A percentile compares a stretch with the other conserved stretches of the same genome.
Conservation (phyloP, 1,140 invertebrate genomes). For the Globodera ellingtonae region DNA sequence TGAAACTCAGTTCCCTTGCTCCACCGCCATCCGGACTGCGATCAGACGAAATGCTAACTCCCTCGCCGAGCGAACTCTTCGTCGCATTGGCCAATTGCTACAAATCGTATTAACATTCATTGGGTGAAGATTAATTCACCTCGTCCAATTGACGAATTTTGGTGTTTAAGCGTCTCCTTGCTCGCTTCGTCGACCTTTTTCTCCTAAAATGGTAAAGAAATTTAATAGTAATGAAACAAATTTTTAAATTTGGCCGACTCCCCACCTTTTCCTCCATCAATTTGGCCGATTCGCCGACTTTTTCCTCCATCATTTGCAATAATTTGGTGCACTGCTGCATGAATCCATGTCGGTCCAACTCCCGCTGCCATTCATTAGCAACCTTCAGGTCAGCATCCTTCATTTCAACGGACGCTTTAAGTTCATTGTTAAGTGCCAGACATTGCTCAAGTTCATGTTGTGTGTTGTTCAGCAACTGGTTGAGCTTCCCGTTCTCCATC, state of each 20-base stretch:
- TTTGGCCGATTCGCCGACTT: too few relatives aligned
- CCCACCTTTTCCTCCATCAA: constrained; percentile 32
- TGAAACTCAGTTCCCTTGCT: not conserved
- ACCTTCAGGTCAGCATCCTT: constrained; percentile 18
- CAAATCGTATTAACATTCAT: not conserved
- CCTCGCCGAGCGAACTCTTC: constrained; percentile 28
- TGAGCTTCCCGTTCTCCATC: not conserved
- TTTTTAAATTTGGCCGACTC: too few relatives aligned
- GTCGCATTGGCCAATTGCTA: constrained; percentile 33
- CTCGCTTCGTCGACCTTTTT: constrained; percentile 40
- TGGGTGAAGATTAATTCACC: constrained; percentile 4
- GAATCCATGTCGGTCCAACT: constrained; percentile 35
- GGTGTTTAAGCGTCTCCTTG: constrained; percentile 29
- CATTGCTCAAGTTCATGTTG: constrained; percentile 18
- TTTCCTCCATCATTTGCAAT: constrained; percentile 27
- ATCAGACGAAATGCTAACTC: constrained; percentile 38
- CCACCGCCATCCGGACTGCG: constrained; percentile 9
- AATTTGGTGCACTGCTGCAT: constrained; percentile 34
- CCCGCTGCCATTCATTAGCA: constrained; percentile 17
- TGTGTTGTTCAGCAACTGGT: constrained; percentile 2
- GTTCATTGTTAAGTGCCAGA: not conserved
- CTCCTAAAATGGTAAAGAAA: constrained; percentile 30
- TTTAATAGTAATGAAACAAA: too few relatives aligned
- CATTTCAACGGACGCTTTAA: not conserved
- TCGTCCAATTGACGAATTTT: constrained; percentile 43